Conservation (phyloP, 2,113 vertebrate species). For the Fregetta grallaria region DNA sequence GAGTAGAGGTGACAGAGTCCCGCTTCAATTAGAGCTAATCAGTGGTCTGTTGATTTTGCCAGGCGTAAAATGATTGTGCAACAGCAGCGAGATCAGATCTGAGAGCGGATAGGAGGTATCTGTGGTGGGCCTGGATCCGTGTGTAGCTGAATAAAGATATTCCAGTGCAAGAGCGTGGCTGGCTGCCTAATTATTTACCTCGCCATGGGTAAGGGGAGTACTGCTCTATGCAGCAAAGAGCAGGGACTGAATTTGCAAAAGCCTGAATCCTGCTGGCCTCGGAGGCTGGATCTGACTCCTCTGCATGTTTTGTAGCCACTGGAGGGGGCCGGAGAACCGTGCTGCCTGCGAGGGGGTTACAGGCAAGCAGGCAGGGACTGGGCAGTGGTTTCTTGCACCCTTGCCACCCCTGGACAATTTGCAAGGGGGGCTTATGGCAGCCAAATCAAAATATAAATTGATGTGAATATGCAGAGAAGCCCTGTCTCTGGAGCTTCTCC, state of each 20-base stretch:
- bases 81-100: neutral
- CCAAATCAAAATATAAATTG: neutral
- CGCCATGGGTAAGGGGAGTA: neutral
- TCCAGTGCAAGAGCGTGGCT: neutral
- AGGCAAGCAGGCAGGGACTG: neutral
- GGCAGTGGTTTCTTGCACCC: neutral
- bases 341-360: neutral
- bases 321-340: slow-evolving; percentile 52
- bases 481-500: too few relatives aligned
- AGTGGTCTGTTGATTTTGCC: neutral
- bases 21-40: neutral
- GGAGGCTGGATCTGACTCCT: neutral
- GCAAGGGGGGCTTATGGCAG: neutral
- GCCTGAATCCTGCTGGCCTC: neutral
- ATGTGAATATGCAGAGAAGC: neutral
- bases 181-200: neutral
- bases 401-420: neutral
- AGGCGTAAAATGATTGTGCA: accelerated
- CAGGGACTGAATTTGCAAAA: neutral
- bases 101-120: neutral
- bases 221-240: neutral
- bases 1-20: neutral
- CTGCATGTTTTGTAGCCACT: neutral
- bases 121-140: neutral
- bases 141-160: neutral